These are phyloP conservation scores for Stenoptilia bipunctidactyla DNA, from an alignment of 2,888 invertebrate genomes.

Conservation along the genomic window DNA sequence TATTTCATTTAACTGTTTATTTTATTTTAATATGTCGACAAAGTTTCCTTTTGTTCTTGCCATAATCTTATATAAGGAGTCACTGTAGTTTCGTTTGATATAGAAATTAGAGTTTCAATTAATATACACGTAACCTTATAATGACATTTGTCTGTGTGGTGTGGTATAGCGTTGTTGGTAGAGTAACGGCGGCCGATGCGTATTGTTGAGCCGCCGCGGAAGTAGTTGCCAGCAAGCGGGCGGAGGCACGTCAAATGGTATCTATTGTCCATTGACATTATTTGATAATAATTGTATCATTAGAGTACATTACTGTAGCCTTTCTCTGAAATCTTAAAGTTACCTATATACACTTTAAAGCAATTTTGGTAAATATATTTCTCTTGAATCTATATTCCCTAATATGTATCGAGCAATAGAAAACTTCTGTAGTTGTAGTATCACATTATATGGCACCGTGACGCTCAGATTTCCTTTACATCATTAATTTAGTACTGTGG, in stretches of 20 bases:
- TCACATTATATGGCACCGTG: constrained; percentile 45
- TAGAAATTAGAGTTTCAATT: constrained; percentile 56
- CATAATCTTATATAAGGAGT: constrained; percentile 61
- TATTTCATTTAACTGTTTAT: constrained; percentile 35
- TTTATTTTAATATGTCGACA: constrained; percentile 44
- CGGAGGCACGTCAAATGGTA: constrained; percentile 64
- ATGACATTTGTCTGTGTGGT: constrained; percentile 30
- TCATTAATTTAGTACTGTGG: constrained; percentile 1
- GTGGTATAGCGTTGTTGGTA: constrained; percentile 61
- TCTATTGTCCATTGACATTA: constrained; percentile 70
- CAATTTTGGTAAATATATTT: constrained; percentile 67
- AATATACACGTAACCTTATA: neutral
- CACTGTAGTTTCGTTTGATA: constrained; percentile 51
- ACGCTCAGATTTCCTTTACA: constrained; percentile 24
- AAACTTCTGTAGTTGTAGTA: constrained; percentile 64
- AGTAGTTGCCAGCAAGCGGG: neutral
- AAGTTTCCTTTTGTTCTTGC: constrained; percentile 65
- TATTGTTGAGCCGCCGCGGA: constrained; percentile 50
- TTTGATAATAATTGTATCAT: constrained; percentile 71
- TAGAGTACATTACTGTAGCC: constrained; percentile 71
- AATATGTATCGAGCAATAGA: constrained; percentile 72
- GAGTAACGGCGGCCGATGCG: constrained; percentile 44
- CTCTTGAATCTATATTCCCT: constrained; percentile 69
- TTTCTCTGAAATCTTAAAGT: constrained; percentile 68
- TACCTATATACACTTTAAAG: constrained; percentile 68